Evolutionary conservation across 2,888 invertebrate species (phyloP).

Genomic region (Acanthoscelides obtectus): DNA sequence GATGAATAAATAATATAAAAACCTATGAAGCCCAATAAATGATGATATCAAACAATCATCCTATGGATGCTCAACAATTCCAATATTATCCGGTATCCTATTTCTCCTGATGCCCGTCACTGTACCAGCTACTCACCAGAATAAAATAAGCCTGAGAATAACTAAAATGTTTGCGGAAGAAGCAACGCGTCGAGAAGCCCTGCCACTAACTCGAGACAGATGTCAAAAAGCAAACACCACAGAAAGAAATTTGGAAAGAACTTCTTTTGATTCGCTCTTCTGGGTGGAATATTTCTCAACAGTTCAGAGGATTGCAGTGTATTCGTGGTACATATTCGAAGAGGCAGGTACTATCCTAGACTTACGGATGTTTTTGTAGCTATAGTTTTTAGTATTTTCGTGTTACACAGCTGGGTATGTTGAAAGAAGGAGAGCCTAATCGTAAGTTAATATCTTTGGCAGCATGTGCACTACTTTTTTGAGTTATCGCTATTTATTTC

Average conservation of each 20-base stretch:
- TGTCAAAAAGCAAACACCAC: conserved; percentile 36
- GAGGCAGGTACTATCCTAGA: conserved; percentile 37
- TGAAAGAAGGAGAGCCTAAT: conserved; percentile 32
- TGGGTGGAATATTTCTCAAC: conserved; percentile 36
- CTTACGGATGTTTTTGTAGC: conserved; percentile 29
- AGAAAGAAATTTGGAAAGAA: conserved; percentile 36
- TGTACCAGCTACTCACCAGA: conserved; percentile 34
- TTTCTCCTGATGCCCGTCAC: conserved; percentile 58
- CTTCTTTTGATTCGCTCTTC: conserved; percentile 32
- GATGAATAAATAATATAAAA: too few relatives aligned
- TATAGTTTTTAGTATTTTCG: conserved; percentile 19
- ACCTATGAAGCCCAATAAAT: too few relatives aligned
- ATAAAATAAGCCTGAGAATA: conserved; percentile 29
- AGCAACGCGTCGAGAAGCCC: conserved; percentile 29
- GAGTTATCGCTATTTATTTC: conserved; percentile 31
- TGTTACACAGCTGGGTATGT: conserved; percentile 31
- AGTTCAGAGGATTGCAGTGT: conserved; percentile 35
- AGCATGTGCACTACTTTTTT: conserved; percentile 26
- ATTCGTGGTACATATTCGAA: conserved; percentile 38
- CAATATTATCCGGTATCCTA: conserved; percentile 53
- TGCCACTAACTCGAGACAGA: conserved; percentile 28
- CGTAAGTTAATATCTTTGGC: conserved; percentile 31
- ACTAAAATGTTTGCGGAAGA: conserved; percentile 28
- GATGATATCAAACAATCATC: conserved; percentile 51
- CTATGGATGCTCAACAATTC: conserved; percentile 54